These are phyloP conservation scores for Artibeus jamaicensis DNA, from an alignment of 2,797 vertebrate species.

Conservation along the genomic window DNA sequence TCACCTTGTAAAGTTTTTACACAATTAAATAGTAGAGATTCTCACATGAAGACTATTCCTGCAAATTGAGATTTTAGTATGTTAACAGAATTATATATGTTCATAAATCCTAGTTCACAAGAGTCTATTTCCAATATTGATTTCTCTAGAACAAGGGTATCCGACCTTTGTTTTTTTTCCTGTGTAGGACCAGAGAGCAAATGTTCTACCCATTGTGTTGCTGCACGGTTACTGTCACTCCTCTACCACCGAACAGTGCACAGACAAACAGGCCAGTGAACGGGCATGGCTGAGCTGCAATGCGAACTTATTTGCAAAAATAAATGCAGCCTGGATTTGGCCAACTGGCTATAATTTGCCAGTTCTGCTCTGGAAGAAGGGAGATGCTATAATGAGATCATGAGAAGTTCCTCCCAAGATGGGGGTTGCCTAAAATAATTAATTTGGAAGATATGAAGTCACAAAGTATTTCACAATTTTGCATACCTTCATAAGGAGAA, in stretches of 20 bases:
- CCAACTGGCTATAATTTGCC: neutral
- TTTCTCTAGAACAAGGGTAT: neutral
- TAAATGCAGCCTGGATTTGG: neutral
- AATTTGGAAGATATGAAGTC: neutral
- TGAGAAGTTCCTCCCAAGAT: neutral
- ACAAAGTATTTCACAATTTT: neutral
- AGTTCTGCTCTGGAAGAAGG: neutral
- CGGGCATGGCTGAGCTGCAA: fast-evolving
- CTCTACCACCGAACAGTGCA: neutral
- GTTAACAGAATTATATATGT: neutral
- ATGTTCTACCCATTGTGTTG: neutral
- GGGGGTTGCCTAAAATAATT: neutral
- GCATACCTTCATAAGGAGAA: neutral
- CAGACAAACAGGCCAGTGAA: neutral
- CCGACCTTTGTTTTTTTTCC: neutral
- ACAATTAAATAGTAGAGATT: neutral
- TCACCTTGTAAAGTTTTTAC: neutral
- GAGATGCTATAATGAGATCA: neutral
- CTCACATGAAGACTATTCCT: neutral
- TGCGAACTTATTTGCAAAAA: neutral
- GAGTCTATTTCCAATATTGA: neutral
- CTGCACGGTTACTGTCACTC: neutral
- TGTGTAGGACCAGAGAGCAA: neutral
- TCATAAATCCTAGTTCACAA: neutral
- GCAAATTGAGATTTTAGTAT: neutral